Evolutionary conservation across 1,140 invertebrate genomes (phyloP).

Genomic region (Phortica variegata): DNA sequence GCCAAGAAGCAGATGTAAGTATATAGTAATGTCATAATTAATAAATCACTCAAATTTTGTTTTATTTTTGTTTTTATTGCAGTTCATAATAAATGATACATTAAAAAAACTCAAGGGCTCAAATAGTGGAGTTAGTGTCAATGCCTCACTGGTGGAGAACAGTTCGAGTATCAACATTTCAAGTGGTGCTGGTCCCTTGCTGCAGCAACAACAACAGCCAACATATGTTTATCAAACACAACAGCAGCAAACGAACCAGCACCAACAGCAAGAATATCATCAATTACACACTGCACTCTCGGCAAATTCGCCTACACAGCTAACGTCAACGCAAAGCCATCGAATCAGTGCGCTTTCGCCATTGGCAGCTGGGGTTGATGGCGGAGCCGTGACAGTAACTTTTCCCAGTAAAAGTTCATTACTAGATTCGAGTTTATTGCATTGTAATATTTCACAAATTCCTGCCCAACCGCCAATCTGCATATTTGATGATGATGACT

Average conservation of each 20-base stretch:
- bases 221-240: conserved; percentile 34
- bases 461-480: conserved; percentile 52
- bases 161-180: conserved; percentile 24
- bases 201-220: conserved; percentile 16
- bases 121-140: conserved; percentile 24
- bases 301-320: conserved; percentile 21
- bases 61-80: conserved; percentile 3
- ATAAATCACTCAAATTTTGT: background rate
- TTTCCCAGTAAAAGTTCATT: conserved; percentile 38
- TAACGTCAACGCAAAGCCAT: conserved; percentile 16
- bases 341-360: too few relatives aligned
- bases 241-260: conserved; percentile 28
- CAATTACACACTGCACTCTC: conserved; percentile 34
- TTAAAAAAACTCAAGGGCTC: conserved; percentile 54
- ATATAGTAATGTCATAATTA: background rate
- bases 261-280: conserved; percentile 31
- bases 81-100: conserved; percentile 57
- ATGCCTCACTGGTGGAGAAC: background rate
- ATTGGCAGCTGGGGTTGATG: too few relatives aligned
- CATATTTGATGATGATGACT: conserved; percentile 54
- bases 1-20: conserved; percentile 65
- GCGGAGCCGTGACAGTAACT: conserved; percentile 23
- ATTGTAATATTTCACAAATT: conserved; percentile 50
- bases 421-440: conserved; percentile 45
- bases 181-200: conserved; percentile 27